Conservation (phyloP, 2,888 invertebrate genomes). For the Xestobium rufovillosum region DNA sequence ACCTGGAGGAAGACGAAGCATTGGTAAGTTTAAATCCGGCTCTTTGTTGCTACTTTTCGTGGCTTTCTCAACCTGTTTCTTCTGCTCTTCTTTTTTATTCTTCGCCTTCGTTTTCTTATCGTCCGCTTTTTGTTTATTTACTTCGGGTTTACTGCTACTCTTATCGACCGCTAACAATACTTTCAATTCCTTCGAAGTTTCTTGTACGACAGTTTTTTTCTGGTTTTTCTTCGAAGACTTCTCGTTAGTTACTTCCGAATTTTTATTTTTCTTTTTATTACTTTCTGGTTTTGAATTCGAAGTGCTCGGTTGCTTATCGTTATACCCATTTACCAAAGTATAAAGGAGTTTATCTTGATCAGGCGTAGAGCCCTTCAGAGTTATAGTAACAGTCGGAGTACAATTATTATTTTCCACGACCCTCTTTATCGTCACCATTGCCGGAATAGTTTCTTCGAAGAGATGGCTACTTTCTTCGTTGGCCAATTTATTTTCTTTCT, state of each 20-base stretch:
- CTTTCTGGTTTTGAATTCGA: slow-evolving; percentile 15
- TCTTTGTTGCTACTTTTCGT: slow-evolving; percentile 23
- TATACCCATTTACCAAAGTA: slow-evolving; percentile 58
- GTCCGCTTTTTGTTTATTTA: slow-evolving; percentile 15
- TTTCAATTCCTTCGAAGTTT: slow-evolving; percentile 18
- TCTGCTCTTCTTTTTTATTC: slow-evolving; percentile 16
- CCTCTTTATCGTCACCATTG: slow-evolving; percentile 65
- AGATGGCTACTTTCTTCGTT: slow-evolving; percentile 26
- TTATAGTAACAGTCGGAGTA: slow-evolving; percentile 69
- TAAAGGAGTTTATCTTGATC: slow-evolving; percentile 68
- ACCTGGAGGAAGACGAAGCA: slow-evolving; percentile 38
- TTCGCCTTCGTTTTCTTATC: slow-evolving; percentile 17
- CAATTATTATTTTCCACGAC: slow-evolving; percentile 58
- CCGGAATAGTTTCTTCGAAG: slow-evolving; percentile 42
- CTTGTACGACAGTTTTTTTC: slow-evolving; percentile 23
- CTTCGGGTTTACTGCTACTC: slow-evolving; percentile 17
- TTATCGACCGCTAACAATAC: slow-evolving; percentile 19
- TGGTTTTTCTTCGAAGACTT: slow-evolving; percentile 35
- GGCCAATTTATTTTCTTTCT: slow-evolving; percentile 13
- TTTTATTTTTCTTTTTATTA: slow-evolving; percentile 19
- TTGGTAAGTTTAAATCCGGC: slow-evolving; percentile 34
- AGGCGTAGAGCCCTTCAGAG: slow-evolving; percentile 64
- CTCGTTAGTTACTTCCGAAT: slow-evolving; percentile 26
- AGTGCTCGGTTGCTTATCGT: slow-evolving; percentile 24
- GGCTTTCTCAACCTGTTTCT: slow-evolving; percentile 18